These are phyloP conservation scores for Dromococcyx pavoninus DNA, from an alignment of 2,797 vertebrate species.

Conservation along the genomic window DNA sequence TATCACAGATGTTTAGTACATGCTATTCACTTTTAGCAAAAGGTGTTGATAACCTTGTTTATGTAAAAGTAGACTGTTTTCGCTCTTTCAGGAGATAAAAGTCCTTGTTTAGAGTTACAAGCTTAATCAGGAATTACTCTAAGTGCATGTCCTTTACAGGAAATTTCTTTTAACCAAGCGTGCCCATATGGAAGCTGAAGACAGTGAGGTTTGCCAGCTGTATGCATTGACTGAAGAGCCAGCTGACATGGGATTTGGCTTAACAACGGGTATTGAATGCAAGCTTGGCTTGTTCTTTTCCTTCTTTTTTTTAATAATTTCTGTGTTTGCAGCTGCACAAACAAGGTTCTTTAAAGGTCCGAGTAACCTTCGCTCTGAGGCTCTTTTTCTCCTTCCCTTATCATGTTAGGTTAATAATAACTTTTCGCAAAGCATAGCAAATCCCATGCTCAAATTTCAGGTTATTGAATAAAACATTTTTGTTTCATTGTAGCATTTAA, in stretches of 20 bases:
- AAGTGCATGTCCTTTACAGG: conserved; percentile 71
- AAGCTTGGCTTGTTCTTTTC: background rate
- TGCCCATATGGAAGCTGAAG: conserved; percentile 82
- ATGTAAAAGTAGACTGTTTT: background rate
- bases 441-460: background rate
- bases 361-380: background rate
- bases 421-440: background rate
- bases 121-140: background rate
- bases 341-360: background rate
- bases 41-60: conserved; percentile 47
- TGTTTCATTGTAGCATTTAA: background rate
- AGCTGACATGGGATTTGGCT: conserved; percentile 83
- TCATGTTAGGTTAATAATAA: background rate
- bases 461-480: background rate
- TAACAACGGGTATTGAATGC: conserved; percentile 78
- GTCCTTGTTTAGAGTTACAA: background rate
- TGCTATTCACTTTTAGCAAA: background rate
- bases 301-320: background rate
- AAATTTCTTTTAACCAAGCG: conserved; percentile 94
- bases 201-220: conserved; percentile 87
- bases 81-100: background rate
- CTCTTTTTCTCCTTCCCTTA: background rate
- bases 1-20: background rate
- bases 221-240: conserved; percentile 86
- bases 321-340: conserved; percentile 31